A percentile compares a stretch with the other conserved stretches of the same genome.
phyloP scores from a whole-genome alignment of 2,888 invertebrate species.

The Apodemia duryi region DNA sequence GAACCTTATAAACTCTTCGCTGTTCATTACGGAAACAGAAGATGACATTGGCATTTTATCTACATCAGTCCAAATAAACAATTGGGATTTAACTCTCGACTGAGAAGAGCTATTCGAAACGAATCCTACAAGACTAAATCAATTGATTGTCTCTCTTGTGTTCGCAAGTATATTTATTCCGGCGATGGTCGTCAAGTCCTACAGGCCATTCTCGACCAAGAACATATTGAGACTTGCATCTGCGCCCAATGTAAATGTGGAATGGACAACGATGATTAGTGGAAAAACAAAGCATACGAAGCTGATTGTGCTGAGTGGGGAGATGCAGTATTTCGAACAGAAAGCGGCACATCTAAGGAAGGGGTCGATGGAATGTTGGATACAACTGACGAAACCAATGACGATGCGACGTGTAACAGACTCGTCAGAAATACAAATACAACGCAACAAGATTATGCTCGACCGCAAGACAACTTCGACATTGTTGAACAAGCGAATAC shows the following conservation, averaged over 20 bases:
- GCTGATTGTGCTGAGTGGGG: conserved; percentile 8
- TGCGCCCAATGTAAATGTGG: conserved; percentile 12
- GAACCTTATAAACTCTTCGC: conserved; percentile 15
- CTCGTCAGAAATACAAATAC: not conserved
- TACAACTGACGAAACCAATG: conserved; percentile 11
- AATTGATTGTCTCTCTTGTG: conserved; percentile 29
- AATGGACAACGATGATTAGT: not conserved
- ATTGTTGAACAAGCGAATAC: not conserved
- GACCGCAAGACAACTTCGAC: not conserved
- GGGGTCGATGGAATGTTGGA: not conserved
- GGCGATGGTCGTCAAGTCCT: conserved; percentile 28
- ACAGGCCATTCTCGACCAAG: conserved; percentile 23
- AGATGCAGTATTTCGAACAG: conserved; percentile 17
- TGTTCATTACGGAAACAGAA: not conserved
- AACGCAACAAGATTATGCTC: not conserved
- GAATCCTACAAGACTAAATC: not conserved
- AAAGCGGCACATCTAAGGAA: conserved; percentile 16
- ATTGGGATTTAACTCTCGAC: too few relatives aligned
- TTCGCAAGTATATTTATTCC: conserved; percentile 36
- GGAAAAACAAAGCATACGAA: conserved; percentile 7
- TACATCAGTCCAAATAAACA: conserved; percentile 11
- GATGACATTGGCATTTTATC: conserved; percentile 20
- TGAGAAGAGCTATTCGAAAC: too few relatives aligned
- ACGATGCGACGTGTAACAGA: not conserved
- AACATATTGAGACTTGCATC: conserved; percentile 21